Percentiles rank a stretch among this genome's conserved stretches.
These are phyloP conservation scores for Erinaceus europaeus DNA, from an alignment of 2,113 vertebrate species.

Conservation along the genomic window DNA sequence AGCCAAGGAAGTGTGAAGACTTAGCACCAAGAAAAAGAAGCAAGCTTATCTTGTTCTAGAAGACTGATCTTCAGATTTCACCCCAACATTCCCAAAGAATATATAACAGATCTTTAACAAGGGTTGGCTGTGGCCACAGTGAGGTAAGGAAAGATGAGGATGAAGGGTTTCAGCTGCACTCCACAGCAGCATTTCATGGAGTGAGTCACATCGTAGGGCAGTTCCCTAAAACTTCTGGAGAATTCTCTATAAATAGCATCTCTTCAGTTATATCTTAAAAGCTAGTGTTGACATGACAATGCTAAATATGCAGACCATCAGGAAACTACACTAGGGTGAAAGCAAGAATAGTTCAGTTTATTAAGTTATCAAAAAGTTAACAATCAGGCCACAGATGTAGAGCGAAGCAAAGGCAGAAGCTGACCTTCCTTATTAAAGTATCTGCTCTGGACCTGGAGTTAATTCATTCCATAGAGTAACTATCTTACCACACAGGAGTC, in stretches of 20 bases:
- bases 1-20: neutral
- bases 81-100: neutral
- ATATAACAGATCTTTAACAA: neutral
- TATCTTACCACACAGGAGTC: too few relatives aligned
- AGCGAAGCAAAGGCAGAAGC: neutral
- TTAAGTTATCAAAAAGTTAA: neutral
- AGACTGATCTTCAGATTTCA: neutral
- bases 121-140: neutral
- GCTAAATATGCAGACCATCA: neutral
- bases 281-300: neutral
- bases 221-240: neutral
- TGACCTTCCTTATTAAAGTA: neutral
- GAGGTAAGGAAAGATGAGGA: neutral
- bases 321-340: constrained; percentile 15
- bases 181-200: neutral
- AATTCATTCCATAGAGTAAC: too few relatives aligned
- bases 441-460: too few relatives aligned
- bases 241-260: neutral
- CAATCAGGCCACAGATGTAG: neutral
- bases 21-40: neutral
- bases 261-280: constrained; percentile 6
- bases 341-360: neutral
- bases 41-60: neutral
- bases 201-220: neutral
- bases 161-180: neutral